Base-by-base conservation (phyloP, 2,797 vertebrate genomes). In the Schizopygopsis malacanthus region DNA sequence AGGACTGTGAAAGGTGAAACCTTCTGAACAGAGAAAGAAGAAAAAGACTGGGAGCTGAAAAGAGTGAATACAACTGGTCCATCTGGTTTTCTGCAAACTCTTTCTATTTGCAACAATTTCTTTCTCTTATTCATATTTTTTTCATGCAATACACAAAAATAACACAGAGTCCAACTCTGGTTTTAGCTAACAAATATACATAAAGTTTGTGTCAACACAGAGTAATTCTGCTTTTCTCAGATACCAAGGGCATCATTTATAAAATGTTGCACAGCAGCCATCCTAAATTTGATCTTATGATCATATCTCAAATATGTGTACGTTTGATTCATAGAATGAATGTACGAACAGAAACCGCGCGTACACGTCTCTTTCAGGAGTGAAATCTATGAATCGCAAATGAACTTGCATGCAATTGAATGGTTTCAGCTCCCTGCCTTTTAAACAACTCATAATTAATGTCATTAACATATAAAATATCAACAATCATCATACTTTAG, bases 1-100 rank as follows among this genome's bases (percentile, higher is more conserved):
- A 80, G 22, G 43, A 69, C 76, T n/a, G 73, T 43, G 22, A 69
- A 83, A 82, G 80, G 72, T 70, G 50, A 65, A 84, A 71, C 18
- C 33, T 28, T 79, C 39, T 71, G 18, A 47, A 54, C 28, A 77
- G 33, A 7, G 15, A 56, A 77, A 52, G 59, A 37, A 67, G 37
- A 76, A 54, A 77, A 13, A 39, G 25, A 72, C 41, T 39, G 20
- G 67, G 59, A 76, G 33, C 43, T 39, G n/a, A 72, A 6, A 33
- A 37, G 20, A 63, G 56, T 83, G 25, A 75, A 83, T 37, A 90
- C 78, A 83, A 73, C 83, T 84, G n/a, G 82, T 67, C 22, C 0
- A 67, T 84, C 39, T 25, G n/a, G 18, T 70, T 79, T 16, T 20
- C 80, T 10, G 28, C 39, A 16, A 22, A 54, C 56, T 20, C 12